phyloP scores from a whole-genome alignment of 2,113 vertebrate species.

The Malaclemys terrapin region DNA sequence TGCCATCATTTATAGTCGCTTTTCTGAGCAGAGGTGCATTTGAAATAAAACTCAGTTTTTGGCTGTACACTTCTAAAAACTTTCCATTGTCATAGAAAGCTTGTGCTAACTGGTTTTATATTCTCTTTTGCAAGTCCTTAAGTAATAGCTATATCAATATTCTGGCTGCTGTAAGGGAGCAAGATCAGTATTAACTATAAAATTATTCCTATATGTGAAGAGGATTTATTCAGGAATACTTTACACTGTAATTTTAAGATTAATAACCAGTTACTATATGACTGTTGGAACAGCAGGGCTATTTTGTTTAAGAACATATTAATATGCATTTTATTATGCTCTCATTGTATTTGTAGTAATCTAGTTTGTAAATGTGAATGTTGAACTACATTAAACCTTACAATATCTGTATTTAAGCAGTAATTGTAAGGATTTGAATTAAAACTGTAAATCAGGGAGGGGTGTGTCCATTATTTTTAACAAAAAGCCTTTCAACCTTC shows the following conservation, averaged over 20 bases:
- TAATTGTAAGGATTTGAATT: not conserved
- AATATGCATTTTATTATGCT: not conserved
- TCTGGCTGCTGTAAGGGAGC: not conserved
- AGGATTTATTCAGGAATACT: not conserved
- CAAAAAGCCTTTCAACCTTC: not conserved
- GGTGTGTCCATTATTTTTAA: not conserved
- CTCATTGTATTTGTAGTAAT: not conserved
- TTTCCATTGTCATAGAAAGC: not conserved
- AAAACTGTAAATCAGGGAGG: not conserved
- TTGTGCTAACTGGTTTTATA: not conserved
- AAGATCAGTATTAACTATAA: not conserved
- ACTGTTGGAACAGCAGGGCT: not conserved
- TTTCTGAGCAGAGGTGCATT: not conserved
- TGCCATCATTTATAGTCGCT: not conserved
- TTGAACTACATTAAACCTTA: not conserved
- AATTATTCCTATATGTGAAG: not conserved
- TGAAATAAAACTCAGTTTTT: not conserved
- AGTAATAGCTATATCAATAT: not conserved
- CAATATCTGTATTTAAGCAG: not conserved
- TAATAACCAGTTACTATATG: not conserved
- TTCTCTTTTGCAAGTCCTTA: not conserved
- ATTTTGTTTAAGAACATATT: not conserved
- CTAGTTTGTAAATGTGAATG: not conserved
- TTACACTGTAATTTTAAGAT: not conserved
- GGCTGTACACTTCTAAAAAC: not conserved